phyloP scores from a whole-genome alignment of 1,140 invertebrate genomes.

The Liolophura sinensis region DNA sequence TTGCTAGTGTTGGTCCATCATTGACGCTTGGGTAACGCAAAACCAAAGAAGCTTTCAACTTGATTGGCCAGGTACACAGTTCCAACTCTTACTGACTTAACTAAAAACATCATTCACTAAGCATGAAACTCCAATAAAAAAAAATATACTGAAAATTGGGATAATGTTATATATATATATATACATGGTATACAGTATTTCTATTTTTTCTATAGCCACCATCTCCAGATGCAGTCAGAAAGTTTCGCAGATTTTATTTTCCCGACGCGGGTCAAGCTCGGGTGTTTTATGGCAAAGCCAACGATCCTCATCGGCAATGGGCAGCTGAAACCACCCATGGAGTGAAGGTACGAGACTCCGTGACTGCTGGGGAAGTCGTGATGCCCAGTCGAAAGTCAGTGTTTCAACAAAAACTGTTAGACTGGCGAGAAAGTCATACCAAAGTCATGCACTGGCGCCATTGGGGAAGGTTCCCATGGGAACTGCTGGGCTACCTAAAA shows the following conservation, averaged over 20 bases:
- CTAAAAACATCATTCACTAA: no score
- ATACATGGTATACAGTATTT: background rate
- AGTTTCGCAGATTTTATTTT: constrained; percentile 43
- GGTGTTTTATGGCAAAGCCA: constrained; percentile 54
- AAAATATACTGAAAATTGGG: no score
- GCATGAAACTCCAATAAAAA: no score
- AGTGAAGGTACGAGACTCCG: constrained; percentile 38
- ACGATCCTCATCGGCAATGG: constrained; percentile 51
- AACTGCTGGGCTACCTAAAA: constrained; percentile 38
- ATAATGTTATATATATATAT: no score
- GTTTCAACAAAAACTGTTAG: constrained; percentile 44
- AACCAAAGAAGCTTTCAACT: no score
- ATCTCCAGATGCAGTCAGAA: constrained; percentile 48
- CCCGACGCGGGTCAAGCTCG: constrained; percentile 52
- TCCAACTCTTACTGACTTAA: no score
- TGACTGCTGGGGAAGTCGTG: constrained; percentile 42
- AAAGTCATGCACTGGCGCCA: constrained; percentile 43
- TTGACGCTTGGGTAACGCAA: no score
- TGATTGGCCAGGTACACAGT: no score
- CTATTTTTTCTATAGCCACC: constrained; percentile 36
- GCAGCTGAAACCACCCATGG: constrained; percentile 56
- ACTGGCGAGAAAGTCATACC: constrained; percentile 52
- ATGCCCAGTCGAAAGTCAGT: constrained; percentile 51
- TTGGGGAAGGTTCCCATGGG: constrained; percentile 51
- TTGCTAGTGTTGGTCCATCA: no score